Conservation (phyloP, 2,888 invertebrate species). For the Athalia cordata region DNA sequence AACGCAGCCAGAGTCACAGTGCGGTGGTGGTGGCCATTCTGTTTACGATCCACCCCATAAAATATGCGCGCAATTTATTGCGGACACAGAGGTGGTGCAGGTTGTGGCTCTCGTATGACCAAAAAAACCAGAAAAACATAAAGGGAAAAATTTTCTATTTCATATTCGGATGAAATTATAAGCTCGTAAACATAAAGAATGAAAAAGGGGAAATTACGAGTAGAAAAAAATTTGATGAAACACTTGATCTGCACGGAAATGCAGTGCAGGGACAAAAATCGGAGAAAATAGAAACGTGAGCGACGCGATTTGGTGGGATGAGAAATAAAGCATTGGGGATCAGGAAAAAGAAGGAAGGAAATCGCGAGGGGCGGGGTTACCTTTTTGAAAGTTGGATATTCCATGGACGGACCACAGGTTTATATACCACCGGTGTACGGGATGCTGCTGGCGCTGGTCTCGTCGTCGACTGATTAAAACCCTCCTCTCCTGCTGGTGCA, state of each 20-base stretch:
- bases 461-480: conserved; percentile 52
- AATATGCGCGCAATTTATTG: conserved; percentile 53
- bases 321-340: not conserved
- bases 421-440: not conserved
- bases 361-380: not conserved
- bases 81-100: not conserved
- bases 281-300: not conserved
- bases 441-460: not conserved
- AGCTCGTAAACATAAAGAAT: not conserved
- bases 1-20: conserved; percentile 38
- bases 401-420: conserved; percentile 17
- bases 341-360: not conserved
- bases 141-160: conserved; percentile 24
- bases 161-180: not conserved
- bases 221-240: not conserved
- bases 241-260: not conserved
- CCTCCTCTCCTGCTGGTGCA: conserved; percentile 33
- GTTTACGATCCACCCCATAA: conserved; percentile 54
- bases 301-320: not conserved
- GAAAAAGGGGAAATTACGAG: not conserved
- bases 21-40: conserved; percentile 18
- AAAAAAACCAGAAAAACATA: conserved; percentile 22
- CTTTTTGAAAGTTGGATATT: conserved; percentile 19
- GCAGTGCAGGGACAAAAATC: conserved; percentile 34
- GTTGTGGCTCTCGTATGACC: conserved; percentile 39